Evolutionary conservation across 2,888 invertebrate species (phyloP), one percentile per base, ranked within the genome.

Genomic region (Lacanobia wlatinum): DNA sequence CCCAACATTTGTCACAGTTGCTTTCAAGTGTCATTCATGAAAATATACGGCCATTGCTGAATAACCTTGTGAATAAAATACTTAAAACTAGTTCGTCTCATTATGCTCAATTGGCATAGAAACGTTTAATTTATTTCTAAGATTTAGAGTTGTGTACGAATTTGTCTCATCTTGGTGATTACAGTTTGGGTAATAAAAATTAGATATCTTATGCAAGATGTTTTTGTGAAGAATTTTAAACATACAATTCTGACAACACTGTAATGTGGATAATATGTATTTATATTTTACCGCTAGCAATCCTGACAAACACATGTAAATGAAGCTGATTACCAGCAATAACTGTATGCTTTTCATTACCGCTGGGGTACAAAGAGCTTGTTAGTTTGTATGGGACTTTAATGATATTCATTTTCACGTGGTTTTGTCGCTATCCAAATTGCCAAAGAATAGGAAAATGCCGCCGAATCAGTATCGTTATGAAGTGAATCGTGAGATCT

Each of bases 321-420:
- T 81, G 65, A 80, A 67, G 80, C 68, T 83, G 60, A 80, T 83
- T 80, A 70, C 50, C 40, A 62, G 75, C 81, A 80, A 83, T 70
- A 71, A 66, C 55, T 83, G 59, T 83, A 61, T 70, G 65, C 70
- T 71, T 81, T 83, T 80, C 68, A 83, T 80, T 83, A 83, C 53
- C 34, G 18, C 50, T 16, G 48, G 9, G 52, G n/a, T 60, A 81
- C 81, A 81, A 81, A 80, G 84, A 75, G 84, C 80, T 81, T 83
- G 80, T 80, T 71, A 81, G 65, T 70, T 68, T 69, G 58, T 69
- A 60, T 68, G 14, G 64, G 56, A 56, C 56, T 70, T 56, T 73
- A 72, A 76, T 76, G 18, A 73, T 65, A 81, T 76, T 71, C 56
- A 72, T 84, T 81, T 76, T 62, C 63, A 76, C 55, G 65, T 71